These are phyloP conservation scores for Dasypus novemcinctus DNA, from an alignment of 2,113 vertebrate species.

Conservation along the genomic window DNA sequence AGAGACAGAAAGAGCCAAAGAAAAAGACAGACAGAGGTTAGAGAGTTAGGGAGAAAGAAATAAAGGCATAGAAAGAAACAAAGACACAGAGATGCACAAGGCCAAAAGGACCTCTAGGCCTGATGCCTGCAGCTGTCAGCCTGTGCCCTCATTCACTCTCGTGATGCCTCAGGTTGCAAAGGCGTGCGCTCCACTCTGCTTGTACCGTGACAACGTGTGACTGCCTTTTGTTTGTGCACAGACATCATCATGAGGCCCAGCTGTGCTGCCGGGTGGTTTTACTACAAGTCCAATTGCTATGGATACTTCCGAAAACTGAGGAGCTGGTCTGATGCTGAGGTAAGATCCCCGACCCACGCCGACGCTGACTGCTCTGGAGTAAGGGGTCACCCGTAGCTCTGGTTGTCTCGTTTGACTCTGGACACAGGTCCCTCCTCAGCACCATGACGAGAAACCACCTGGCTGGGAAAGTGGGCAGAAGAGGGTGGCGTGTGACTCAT, in stretches of 20 bases:
- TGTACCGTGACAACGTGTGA: neutral
- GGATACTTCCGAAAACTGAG: constrained; percentile 59
- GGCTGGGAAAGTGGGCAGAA: neutral
- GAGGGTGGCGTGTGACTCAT: neutral
- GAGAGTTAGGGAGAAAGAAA: neutral
- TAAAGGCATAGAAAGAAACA: neutral
- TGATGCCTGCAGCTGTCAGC: neutral
- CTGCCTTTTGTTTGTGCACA: neutral
- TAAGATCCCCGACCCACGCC: neutral
- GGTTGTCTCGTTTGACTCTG: neutral
- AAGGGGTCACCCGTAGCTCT: neutral
- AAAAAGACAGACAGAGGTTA: neutral
- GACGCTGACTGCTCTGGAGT: neutral
- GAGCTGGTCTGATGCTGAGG: constrained; percentile 78
- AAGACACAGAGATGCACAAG: neutral
- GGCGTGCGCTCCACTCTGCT: neutral
- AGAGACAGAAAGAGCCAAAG: neutral
- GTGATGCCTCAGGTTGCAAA: neutral
- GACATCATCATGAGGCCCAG: constrained; percentile 46
- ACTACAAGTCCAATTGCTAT: constrained; percentile 73
- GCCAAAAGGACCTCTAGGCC: neutral
- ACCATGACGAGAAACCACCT: neutral
- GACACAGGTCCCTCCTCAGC: neutral
- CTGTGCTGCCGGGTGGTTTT: constrained; percentile 72
- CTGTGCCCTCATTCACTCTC: neutral